Base-by-base conservation (phyloP, 1,140 invertebrate genomes). In the Anagrus nilaparvatae region DNA sequence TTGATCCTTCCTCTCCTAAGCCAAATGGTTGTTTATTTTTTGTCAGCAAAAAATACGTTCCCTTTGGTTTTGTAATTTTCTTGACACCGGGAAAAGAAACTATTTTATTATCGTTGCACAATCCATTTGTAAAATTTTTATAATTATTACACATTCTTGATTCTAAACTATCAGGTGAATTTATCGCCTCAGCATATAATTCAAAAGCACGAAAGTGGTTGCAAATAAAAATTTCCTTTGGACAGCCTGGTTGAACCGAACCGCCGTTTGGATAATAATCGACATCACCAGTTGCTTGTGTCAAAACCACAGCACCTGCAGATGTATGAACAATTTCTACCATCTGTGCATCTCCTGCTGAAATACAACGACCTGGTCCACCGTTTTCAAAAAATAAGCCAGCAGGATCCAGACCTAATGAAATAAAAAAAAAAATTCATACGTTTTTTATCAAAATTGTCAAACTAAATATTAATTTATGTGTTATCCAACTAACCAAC, bases 261-360 rank as follows among this genome's bases (percentile, higher is more conserved):
- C 40, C 38, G 20, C 40, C 44, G 28, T 46, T 44, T 21, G 34
- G 41, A 30, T 44, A 45, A 19, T 17, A 40, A 5, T 45, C 37
- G 8, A 25, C 18, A 12, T 45, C 37, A 14, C 43, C 43, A 1
- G n/a, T 12, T 1, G 43, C 3, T 10, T 13, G 13, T 1, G 18
- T 4, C 16, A 45, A 3, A 5, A 37, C 44, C 1, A 13, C 14
- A 5, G 17, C 6, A 18, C 21, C 25, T 1, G 13, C 18, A 9
- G 29, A 30, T 12, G 44, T 46, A 8, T 46, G 38, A 4, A 40
- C 36, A 3, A 46, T 29, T 10, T 46, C 44, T 0, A 40, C 38
- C 4, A 41, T 10, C 5, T n/a, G 2, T 3, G 12, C 44, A 13
- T 40, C 44, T 16, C 20, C 12, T 10, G 16, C 6, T 17, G 41